Base-by-base conservation (phyloP, 2,888 invertebrate genomes). In the Drosophila cognata region DNA sequence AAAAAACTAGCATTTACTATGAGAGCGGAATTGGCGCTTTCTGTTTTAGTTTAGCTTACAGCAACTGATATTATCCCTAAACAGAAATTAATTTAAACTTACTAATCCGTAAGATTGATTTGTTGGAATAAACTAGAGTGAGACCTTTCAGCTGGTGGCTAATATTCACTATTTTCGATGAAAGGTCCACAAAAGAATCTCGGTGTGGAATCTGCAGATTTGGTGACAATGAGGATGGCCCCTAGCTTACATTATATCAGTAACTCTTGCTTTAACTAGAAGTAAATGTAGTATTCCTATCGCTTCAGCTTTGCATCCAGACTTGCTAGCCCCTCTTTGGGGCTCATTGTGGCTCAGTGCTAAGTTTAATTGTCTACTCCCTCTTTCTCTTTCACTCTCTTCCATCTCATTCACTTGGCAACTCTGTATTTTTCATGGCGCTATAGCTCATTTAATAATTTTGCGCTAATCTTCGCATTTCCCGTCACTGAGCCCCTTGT, bases 361-460 rank as follows among this genome's bases (percentile, higher is more conserved):
- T 4, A 11, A 55, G 8, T 29, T 41, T 38, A 41, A 8, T 13
- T 8, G 2, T 46, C 28, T 25, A 0, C 2, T 52, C 35, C 21
- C 2, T 16, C 18, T 28, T 3, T 7, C 1, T 18, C 13, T n/a
- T 10, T 25, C 38, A 6, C 35, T n/a, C 11, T 13, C 31, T 25
- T 25, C 5, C 3, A 10, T 13, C 52, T n/a, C 2, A 11, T 25
- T 13, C 21, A 11, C 38, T 41, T 29, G 36, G n/a, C 38, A 38
- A 36, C 28, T 29, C n/a, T 38, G 18, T 25, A n/a, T 50, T 55
- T n/a, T 56, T 41, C 46, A 67, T 78, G 84, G 86, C 89, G 83
- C 81, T 73, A 55, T 58, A 68, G 56, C 69, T 53, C 56, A 67
- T 73, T 74, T 82, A 36, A 74, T 80, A 84, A 85, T 75, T 82